Evolutionary conservation across 1,140 invertebrate genomes (phyloP).

Genomic region (Laodelphax striatellus): DNA sequence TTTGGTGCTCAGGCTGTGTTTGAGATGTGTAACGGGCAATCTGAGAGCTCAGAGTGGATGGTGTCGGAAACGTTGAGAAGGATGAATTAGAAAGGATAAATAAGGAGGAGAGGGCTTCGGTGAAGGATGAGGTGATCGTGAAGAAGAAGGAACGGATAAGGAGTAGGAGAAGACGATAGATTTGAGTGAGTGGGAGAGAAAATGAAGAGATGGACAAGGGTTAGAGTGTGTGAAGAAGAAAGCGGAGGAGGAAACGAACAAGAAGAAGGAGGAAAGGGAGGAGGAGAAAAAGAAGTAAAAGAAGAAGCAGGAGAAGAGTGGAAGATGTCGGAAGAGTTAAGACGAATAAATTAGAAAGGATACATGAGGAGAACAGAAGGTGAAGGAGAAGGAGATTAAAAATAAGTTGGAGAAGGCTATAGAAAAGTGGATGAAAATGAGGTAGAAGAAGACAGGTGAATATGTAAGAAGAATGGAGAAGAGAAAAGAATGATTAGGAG

Average conservation of each 20-base stretch:
- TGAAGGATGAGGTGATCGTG: too few relatives aligned
- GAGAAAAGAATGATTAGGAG: conserved; percentile 15
- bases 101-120: too few relatives aligned
- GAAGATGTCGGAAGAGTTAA: too few relatives aligned
- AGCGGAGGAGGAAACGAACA: too few relatives aligned
- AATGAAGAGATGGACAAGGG: too few relatives aligned
- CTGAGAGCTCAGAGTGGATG: neutral
- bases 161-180: too few relatives aligned
- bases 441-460: too few relatives aligned
- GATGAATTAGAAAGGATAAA: too few relatives aligned
- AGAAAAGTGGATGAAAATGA: conserved; percentile 1
- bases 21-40: neutral
- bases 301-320: conserved; percentile 1
- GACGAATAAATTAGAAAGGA: conserved; percentile 6
- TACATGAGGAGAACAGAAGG: conserved; percentile 7
- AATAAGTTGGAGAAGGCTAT: neutral
- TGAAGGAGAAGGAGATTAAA: conserved; percentile 17
- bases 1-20: neutral
- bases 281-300: neutral
- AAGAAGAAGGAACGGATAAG: too few relatives aligned
- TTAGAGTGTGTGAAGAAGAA: too few relatives aligned
- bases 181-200: too few relatives aligned
- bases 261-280: neutral
- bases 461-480: conserved; percentile 12
- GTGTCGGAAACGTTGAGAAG: too few relatives aligned